Evolutionary conservation across 1,140 invertebrate species (phyloP).

Genomic region (Hestina assimilis): DNA sequence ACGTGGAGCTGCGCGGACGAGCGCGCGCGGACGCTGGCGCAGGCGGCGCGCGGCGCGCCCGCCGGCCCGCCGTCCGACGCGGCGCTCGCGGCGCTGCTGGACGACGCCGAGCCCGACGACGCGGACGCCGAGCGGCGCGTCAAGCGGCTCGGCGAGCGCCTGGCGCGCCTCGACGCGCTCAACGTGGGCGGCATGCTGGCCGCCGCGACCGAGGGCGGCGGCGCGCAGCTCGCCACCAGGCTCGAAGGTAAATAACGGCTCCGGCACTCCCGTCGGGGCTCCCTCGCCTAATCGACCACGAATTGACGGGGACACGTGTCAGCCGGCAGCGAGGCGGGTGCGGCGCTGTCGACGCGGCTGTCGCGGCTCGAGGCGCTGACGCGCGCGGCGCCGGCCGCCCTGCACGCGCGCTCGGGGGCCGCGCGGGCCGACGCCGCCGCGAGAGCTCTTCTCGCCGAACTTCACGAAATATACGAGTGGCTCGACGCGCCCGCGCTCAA

Average conservation of each 20-base stretch:
- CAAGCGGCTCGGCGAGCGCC: slow-evolving; percentile 45
- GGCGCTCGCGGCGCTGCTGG: slow-evolving; percentile 52
- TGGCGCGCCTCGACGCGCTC: slow-evolving; percentile 57
- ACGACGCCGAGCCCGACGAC: slow-evolving; percentile 43
- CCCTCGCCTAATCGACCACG: background rate
- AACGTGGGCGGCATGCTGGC: slow-evolving; percentile 67
- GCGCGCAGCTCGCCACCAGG: slow-evolving; percentile 43
- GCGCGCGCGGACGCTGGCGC: slow-evolving; percentile 17
- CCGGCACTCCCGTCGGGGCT: background rate
- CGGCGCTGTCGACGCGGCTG: slow-evolving; percentile 34
- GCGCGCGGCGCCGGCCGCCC: slow-evolving; percentile 41
- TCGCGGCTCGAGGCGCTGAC: slow-evolving; percentile 35
- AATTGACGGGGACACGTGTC: background rate
- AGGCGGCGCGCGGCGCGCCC: slow-evolving; percentile 10
- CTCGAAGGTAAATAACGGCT: slow-evolving; percentile 34
- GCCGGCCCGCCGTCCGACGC: slow-evolving; percentile 41
- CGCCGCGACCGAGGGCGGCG: slow-evolving; percentile 58
- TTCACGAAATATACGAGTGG: slow-evolving; percentile 42
- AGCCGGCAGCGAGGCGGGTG: slow-evolving; percentile 31
- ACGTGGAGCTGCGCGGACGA: slow-evolving; percentile 30
- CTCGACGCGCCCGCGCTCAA: slow-evolving; percentile 48
- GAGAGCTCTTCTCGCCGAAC: slow-evolving; percentile 41
- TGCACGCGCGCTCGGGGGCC: slow-evolving; percentile 42
- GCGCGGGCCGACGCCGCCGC: slow-evolving; percentile 49
- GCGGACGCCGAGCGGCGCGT: slow-evolving; percentile 58